phyloP scores from a whole-genome alignment of 2,113 vertebrate species.

The Falcunculus frontatus region DNA sequence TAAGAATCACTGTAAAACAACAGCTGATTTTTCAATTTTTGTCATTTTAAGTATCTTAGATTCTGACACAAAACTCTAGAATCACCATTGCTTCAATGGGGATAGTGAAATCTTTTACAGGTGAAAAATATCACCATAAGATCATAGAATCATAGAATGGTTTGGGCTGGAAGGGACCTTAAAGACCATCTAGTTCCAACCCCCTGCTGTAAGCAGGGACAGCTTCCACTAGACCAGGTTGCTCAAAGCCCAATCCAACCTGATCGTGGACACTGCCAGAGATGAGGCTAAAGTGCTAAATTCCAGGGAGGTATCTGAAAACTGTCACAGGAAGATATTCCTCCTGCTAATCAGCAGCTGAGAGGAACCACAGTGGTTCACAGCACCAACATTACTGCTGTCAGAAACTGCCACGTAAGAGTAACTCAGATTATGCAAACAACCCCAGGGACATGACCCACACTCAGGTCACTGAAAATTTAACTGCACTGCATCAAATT shows the following conservation, averaged over 20 bases:
- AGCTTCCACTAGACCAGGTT: neutral
- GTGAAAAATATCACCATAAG: neutral
- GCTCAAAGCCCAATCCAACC: neutral
- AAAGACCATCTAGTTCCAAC: neutral
- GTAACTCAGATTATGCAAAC: neutral
- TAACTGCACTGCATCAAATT: constrained; percentile 6
- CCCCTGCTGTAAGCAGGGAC: neutral
- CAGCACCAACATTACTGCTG: neutral
- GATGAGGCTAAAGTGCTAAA: neutral
- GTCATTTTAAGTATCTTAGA: neutral
- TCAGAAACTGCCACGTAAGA: neutral
- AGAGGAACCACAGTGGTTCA: neutral
- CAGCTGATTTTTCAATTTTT: neutral
- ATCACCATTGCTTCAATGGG: neutral
- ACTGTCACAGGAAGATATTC: neutral
- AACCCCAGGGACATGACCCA: neutral
- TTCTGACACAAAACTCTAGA: neutral
- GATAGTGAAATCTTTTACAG: neutral
- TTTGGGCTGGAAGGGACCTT: neutral
- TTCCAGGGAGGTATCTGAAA: neutral
- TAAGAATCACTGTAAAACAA: neutral
- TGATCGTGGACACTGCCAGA: neutral
- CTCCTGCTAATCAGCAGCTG: neutral
- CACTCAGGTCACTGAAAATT: neutral
- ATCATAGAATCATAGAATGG: neutral